These are phyloP conservation scores for Dendrocincla fuliginosa DNA, from an alignment of 2,797 vertebrate species.

Conservation along the genomic window DNA sequence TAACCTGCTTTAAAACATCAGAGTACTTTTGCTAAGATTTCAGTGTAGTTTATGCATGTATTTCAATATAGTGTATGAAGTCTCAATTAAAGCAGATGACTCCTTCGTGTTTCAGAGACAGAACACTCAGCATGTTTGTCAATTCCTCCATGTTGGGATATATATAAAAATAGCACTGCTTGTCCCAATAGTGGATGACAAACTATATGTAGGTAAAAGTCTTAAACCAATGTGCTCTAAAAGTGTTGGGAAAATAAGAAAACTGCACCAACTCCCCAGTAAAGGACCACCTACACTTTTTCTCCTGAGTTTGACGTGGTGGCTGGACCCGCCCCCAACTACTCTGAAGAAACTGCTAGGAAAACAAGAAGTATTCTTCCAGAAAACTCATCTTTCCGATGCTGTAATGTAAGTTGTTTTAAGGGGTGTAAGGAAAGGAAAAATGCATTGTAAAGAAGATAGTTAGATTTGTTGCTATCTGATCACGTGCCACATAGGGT, in stretches of 20 bases:
- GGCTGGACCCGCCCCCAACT: rapidly evolving
- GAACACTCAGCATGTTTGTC: neutral
- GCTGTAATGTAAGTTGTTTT: neutral
- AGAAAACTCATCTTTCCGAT: neutral
- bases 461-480: neutral
- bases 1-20: neutral
- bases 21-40: neutral
- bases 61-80: neutral
- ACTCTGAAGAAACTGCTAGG: neutral
- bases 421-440: neutral
- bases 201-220: neutral
- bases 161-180: conserved; percentile 25
- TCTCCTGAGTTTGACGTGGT: neutral
- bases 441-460: neutral
- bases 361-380: neutral
- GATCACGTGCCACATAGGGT: neutral
- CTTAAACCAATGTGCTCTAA: neutral
- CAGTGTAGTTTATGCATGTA: neutral
- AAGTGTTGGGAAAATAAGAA: neutral
- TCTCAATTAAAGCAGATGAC: neutral
- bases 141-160: neutral
- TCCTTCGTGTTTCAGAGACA: neutral
- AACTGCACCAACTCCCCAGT: neutral
- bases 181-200: neutral
- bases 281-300: neutral